A percentile compares a stretch with the other conserved stretches of the same genome.
Conservation (phyloP, 30 jellyfish, hydroid and myxozoan genomes). For the Nemopilema nomurai region DNA sequence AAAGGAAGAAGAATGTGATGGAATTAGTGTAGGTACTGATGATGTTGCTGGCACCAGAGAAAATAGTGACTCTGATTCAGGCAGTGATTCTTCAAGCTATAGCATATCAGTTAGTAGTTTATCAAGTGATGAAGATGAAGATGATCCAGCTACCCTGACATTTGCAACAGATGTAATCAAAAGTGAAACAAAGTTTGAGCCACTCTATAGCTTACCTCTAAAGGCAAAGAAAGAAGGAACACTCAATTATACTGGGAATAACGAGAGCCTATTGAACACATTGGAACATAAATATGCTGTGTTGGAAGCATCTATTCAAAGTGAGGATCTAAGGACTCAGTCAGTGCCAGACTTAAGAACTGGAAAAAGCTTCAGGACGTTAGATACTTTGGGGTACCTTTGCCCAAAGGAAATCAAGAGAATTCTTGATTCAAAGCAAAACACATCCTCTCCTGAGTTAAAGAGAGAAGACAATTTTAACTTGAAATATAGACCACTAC, state of each 20-base stretch:
- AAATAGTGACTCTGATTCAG: constrained; percentile 10
- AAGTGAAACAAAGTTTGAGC: constrained; percentile 25
- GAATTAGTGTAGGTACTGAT: background rate
- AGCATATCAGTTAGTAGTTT: constrained; percentile 71
- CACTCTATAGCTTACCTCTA: constrained; percentile 84
- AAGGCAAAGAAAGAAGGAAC: constrained; percentile 11
- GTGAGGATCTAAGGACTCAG: constrained; percentile 52
- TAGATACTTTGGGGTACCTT: constrained; percentile 56
- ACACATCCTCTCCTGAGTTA: constrained; percentile 46
- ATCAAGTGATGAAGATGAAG: constrained; percentile 67
- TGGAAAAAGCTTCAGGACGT: constrained; percentile 31
- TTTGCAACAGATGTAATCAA: background rate
- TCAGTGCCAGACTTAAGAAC: constrained; percentile 66
- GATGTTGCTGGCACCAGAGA: background rate
- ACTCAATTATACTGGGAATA: background rate
- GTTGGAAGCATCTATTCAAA: constrained; percentile 1
- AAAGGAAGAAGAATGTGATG: constrained; percentile 39
- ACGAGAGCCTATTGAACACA: constrained; percentile 1
- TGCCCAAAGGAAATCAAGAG: constrained; percentile 20
- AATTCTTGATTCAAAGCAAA: background rate
- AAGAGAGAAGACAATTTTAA: background rate
- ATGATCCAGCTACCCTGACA: constrained; percentile 22
- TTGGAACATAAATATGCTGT: constrained; percentile 19
- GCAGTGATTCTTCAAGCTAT: constrained; percentile 29
- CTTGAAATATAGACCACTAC: constrained; percentile 79